phyloP scores from a whole-genome alignment of 2,113 vertebrate genomes.

The Platysteira castanea region DNA sequence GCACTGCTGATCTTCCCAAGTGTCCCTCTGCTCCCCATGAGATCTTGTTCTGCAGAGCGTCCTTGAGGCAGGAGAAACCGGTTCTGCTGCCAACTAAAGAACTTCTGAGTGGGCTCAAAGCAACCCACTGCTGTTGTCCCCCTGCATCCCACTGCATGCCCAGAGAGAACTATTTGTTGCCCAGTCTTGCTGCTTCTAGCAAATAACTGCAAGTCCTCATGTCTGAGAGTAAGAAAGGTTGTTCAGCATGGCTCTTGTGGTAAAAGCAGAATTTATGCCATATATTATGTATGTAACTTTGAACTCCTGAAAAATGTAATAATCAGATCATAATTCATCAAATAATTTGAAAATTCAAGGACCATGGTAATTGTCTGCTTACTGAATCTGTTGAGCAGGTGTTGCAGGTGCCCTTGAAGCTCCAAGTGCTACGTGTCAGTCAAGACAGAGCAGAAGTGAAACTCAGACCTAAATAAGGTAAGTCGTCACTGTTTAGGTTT shows the following conservation, averaged over 20 bases:
- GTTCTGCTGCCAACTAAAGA: neutral
- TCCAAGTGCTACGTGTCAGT: rapidly evolving
- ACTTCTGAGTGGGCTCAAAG: neutral
- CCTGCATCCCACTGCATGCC: neutral
- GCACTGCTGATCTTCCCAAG: neutral
- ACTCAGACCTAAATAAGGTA: neutral
- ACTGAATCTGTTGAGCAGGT: neutral
- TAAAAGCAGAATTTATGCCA: neutral
- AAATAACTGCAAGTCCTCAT: neutral
- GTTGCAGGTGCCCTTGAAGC: neutral
- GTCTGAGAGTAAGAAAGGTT: neutral
- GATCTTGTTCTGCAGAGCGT: neutral
- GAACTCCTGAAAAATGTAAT: neutral
- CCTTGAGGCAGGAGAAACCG: neutral
- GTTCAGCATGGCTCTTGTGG: neutral
- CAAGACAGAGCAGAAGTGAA: neutral
- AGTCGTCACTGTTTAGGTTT: neutral
- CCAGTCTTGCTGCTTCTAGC: neutral
- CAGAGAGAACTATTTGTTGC: neutral
- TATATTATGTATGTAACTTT: neutral
- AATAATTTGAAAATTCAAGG: neutral
- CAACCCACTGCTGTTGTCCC: neutral
- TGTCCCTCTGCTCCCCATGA: neutral
- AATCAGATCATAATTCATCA: neutral
- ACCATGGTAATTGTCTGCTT: neutral